These are phyloP conservation scores for Disparrhopalites patrizii DNA, from an alignment of 2,888 invertebrate species.

Conservation along the genomic window DNA sequence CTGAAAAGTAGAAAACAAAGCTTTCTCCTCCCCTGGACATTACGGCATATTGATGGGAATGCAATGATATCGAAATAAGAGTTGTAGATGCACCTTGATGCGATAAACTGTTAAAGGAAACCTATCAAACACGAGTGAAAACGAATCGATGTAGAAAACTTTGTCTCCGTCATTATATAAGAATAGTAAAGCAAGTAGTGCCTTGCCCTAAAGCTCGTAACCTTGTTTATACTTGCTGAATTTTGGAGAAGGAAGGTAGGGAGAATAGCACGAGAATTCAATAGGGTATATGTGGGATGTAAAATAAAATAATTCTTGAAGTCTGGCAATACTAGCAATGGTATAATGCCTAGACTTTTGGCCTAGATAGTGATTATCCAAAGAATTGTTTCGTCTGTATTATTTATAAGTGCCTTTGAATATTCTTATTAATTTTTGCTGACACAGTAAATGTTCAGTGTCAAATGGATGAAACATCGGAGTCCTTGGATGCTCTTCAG, in stretches of 20 bases:
- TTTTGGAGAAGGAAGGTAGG: too few species aligned
- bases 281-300: not conserved
- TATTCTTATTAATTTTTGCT: not conserved
- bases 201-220: too few species aligned
- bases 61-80: conserved; percentile 7
- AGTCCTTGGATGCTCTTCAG: conserved; percentile 45
- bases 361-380: not conserved
- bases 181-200: too few species aligned
- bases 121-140: too few species aligned
- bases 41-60: conserved; percentile 1
- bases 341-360: not conserved
- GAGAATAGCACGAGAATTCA: too few species aligned
- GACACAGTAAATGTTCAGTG: conserved; percentile 45
- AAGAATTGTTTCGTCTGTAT: not conserved
- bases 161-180: too few species aligned
- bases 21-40: too few species aligned
- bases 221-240: too few species aligned
- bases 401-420: not conserved
- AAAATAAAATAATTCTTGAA: conserved; percentile 13
- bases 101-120: conserved; percentile 1
- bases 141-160: conserved; percentile 16
- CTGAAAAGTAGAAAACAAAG: too few species aligned
- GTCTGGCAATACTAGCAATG: too few species aligned
- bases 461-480: conserved; percentile 47
- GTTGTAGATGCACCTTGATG: conserved; percentile 10